Conservation (phyloP, 2,888 invertebrate genomes). For the Nebria brevicollis region DNA sequence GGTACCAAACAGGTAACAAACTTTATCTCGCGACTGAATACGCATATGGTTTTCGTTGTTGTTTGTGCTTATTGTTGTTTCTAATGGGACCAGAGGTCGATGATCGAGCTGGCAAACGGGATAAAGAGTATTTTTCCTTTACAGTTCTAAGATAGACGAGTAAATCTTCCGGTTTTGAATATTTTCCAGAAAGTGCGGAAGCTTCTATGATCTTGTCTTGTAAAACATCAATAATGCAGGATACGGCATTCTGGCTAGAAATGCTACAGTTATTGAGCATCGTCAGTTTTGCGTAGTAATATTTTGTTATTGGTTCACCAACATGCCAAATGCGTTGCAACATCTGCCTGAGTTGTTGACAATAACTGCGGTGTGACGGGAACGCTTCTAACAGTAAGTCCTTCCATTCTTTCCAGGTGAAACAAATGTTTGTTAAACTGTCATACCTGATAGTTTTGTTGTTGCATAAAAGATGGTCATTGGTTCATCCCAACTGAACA, state of each 20-base stretch:
- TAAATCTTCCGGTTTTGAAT: background rate
- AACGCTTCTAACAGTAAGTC: conserved; percentile 47
- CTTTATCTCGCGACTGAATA: background rate
- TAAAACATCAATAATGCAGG: conserved; percentile 22
- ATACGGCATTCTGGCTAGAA: conserved; percentile 9
- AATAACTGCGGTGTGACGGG: conserved; percentile 48
- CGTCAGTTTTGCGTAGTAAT: conserved; percentile 23
- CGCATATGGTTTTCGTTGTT: background rate
- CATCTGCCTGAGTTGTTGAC: conserved; percentile 49
- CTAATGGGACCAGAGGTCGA: background rate
- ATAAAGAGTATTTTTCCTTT: background rate
- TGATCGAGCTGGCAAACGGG: background rate
- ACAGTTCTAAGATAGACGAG: conserved; percentile 22
- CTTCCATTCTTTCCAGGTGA: conserved; percentile 48
- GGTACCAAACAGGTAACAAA: background rate
- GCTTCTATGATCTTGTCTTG: conserved; percentile 14
- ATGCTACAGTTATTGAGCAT: conserved; percentile 17
- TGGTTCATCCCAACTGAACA: conserved; percentile 19
- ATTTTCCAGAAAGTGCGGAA: conserved; percentile 24
- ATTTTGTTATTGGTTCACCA: conserved; percentile 2
- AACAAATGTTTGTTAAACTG: conserved; percentile 31
- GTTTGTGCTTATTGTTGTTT: background rate
- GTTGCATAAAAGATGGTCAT: conserved; percentile 47
- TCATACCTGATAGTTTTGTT: conserved; percentile 49
- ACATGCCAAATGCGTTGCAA: background rate